Conservation (phyloP, 2,797 vertebrate species). For the Siniperca obscura region DNA sequence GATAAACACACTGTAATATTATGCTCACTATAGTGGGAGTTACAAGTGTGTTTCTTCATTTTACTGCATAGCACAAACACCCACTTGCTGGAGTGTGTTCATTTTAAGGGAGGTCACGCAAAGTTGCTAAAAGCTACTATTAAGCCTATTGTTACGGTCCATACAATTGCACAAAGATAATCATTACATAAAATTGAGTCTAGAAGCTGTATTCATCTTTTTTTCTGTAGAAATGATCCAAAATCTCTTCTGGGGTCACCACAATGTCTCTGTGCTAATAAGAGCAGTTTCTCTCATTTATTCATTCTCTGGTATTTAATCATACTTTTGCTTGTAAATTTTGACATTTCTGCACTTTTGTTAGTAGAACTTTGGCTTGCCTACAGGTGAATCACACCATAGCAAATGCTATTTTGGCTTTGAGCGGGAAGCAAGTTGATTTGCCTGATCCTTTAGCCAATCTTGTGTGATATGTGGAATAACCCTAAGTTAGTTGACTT, state of each 20-base stretch:
- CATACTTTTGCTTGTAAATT: slow-evolving; percentile 26
- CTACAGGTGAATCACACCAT: slow-evolving; percentile 38
- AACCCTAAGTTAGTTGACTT: slow-evolving; percentile 5
- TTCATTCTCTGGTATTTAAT: slow-evolving; percentile 31
- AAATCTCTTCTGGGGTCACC: slow-evolving; percentile 1
- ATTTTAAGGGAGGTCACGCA: slow-evolving; percentile 10
- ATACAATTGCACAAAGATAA: not conserved
- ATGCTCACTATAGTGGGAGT: not conserved
- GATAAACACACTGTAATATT: not conserved
- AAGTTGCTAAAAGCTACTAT: not conserved
- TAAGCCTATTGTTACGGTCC: slow-evolving; percentile 4
- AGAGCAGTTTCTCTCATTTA: slow-evolving; percentile 8
- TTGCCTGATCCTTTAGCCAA: not conserved
- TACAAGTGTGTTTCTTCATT: not conserved
- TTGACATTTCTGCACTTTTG: slow-evolving; percentile 36
- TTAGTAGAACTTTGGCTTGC: slow-evolving; percentile 34
- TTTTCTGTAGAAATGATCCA: not conserved
- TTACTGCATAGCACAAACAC: slow-evolving; percentile 2
- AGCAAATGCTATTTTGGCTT: slow-evolving; percentile 43
- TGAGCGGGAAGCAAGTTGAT: not conserved
- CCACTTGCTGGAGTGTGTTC: not conserved
- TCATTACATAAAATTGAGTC: not conserved
- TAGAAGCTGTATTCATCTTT: not conserved
- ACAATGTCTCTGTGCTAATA: slow-evolving; percentile 16
- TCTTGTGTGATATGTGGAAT: slow-evolving; percentile 5